These are phyloP conservation scores for Saimiri boliviensis DNA, from an alignment of 2,113 vertebrate species.

Conservation along the genomic window DNA sequence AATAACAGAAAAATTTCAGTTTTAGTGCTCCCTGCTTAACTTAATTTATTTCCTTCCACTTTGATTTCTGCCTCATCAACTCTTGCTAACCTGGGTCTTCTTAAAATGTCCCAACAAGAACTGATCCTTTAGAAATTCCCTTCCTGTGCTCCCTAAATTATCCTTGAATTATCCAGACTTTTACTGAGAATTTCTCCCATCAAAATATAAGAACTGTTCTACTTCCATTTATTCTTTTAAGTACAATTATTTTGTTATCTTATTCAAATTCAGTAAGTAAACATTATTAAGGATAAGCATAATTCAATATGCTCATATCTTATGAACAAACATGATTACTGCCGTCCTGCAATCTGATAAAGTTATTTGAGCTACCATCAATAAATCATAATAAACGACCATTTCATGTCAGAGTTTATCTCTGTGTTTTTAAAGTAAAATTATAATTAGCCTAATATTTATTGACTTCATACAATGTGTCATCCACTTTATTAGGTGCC, in stretches of 20 bases:
- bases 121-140: neutral
- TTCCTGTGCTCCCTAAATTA: neutral
- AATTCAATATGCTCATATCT: neutral
- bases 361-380: neutral
- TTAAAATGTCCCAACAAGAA: neutral
- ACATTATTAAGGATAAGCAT: neutral
- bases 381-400: neutral
- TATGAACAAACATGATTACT: neutral
- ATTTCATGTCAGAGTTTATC: conserved; percentile 29
- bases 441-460: conserved; percentile 58
- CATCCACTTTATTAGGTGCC: conserved; percentile 33
- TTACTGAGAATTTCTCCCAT: neutral
- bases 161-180: neutral
- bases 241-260: neutral
- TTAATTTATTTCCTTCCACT: neutral
- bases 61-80: neutral
- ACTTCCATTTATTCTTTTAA: neutral
- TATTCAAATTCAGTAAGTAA: conserved; percentile 1
- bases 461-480: neutral
- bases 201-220: neutral
- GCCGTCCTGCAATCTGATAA: neutral
- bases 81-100: neutral
- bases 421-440: conserved; percentile 8
- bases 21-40: neutral
- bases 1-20: neutral